Percentiles rank a stretch among this genome's conserved stretches.
Evolutionary conservation across 1,140 invertebrate genomes (phyloP).

Genomic region (Trichonephila inaurata): DNA sequence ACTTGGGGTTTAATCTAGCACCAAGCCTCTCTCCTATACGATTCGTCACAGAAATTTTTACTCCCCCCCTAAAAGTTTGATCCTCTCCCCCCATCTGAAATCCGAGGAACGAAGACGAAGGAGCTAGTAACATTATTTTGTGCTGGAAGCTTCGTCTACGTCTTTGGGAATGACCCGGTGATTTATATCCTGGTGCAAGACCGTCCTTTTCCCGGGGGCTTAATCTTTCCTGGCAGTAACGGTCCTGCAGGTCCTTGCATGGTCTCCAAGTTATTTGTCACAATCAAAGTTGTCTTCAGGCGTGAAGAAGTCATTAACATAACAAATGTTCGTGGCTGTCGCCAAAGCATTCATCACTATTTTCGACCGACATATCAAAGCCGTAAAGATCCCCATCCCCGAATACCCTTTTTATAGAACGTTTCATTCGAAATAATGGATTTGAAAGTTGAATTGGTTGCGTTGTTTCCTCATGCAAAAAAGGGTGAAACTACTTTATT

Average conservation of each 20-base stretch:
- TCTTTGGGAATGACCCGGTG: constrained; percentile 60
- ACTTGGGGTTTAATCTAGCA: constrained; percentile 63
- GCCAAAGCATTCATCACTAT: constrained; percentile 66
- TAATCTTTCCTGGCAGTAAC: constrained; percentile 74
- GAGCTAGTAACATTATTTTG: constrained; percentile 49
- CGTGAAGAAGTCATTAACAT: constrained; percentile 74
- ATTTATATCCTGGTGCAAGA: constrained; percentile 65
- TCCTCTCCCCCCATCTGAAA: constrained; percentile 41
- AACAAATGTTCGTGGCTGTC: constrained; percentile 72
- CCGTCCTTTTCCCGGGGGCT: constrained; percentile 67
- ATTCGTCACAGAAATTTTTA: constrained; percentile 73
- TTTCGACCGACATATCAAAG: constrained; percentile 66
- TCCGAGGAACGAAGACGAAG: constrained; percentile 50
- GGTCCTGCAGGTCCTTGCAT: constrained; percentile 4
- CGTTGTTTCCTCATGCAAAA: not conserved
- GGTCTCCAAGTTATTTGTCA: constrained; percentile 64
- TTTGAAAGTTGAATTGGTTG: not conserved
- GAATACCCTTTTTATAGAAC: constrained; percentile 11
- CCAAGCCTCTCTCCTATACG: constrained; percentile 16
- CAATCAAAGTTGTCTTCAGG: constrained; percentile 74
- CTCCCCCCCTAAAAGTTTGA: constrained; percentile 66
- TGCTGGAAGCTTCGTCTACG: constrained; percentile 64
- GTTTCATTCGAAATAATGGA: constrained; percentile 18
- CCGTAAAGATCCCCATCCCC: constrained; percentile 31
- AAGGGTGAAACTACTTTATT: not conserved